These are phyloP conservation scores for Buphagus erythrorhynchus DNA, from an alignment of 2,797 vertebrate genomes.

Conservation along the genomic window DNA sequence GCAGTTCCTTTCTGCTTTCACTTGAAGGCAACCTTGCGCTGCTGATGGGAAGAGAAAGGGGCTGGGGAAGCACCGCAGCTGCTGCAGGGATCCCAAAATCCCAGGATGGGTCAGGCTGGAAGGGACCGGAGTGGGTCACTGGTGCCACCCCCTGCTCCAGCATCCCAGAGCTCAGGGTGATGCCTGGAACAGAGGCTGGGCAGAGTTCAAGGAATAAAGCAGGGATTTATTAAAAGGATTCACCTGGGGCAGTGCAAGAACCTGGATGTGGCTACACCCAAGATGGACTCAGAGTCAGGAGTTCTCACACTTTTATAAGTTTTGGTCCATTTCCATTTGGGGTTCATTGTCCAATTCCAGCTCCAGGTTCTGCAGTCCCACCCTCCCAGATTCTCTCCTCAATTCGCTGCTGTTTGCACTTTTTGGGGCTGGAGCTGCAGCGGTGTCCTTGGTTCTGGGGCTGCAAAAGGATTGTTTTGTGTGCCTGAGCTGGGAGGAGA, in stretches of 20 bases:
- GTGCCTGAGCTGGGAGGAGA: neutral
- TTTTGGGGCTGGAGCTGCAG: too few relatives aligned
- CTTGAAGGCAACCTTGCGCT: constrained; percentile 75
- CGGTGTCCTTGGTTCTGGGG: too few relatives aligned
- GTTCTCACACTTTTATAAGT: neutral
- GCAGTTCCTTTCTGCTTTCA: constrained; percentile 66
- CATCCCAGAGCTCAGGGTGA: neutral
- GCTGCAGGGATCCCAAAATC: neutral
- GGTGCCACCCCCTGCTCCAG: neutral
- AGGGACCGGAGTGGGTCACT: neutral
- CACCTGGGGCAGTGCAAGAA: neutral
- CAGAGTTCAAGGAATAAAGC: neutral
- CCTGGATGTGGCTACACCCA: neutral
- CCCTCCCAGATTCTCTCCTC: neutral
- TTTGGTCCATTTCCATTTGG: neutral
- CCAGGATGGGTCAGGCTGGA: rapidly evolving
- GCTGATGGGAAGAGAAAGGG: neutral
- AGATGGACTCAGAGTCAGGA: neutral
- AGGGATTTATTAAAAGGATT: neutral
- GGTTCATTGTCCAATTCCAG: neutral
- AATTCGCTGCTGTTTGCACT: neutral
- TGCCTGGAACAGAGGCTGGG: neutral
- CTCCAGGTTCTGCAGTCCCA: neutral
- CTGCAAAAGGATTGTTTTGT: neutral
- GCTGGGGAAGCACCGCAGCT: neutral